phyloP scores from a whole-genome alignment of 1,140 invertebrate genomes.

The Pinna nobilis region DNA sequence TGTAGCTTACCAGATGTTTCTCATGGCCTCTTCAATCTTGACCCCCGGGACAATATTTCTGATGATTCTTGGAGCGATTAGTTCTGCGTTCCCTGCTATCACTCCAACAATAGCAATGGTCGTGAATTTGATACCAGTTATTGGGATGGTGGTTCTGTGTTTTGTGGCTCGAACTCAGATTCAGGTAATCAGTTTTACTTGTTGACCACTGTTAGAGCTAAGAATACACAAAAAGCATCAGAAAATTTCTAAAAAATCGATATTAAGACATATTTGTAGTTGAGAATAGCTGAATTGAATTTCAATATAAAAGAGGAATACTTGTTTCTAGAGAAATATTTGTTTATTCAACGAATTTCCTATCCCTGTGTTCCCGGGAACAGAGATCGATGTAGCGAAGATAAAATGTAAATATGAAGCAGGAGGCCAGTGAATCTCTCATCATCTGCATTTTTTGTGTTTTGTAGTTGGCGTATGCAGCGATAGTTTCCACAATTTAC shows the following conservation, averaged over 20 bases:
- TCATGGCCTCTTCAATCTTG: conserved; percentile 78
- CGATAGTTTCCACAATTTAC: conserved; percentile 67
- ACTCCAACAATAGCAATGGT: conserved; percentile 75
- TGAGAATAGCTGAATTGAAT: too few species aligned
- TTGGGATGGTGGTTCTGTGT: conserved; percentile 76
- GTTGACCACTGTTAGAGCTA: not conserved
- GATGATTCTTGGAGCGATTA: conserved; percentile 80
- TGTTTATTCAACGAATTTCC: too few species aligned
- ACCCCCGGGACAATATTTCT: conserved; percentile 81
- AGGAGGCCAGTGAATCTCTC: too few species aligned
- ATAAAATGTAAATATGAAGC: too few species aligned
- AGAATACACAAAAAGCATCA: not conserved
- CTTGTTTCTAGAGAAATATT: too few species aligned
- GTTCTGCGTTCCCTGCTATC: conserved; percentile 75
- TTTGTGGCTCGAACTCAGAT: conserved; percentile 74
- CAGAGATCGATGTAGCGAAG: too few species aligned
- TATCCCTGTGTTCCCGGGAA: too few species aligned
- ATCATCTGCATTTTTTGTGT: not conserved
- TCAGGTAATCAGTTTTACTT: conserved; percentile 69
- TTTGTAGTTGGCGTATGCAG: conserved; percentile 64
- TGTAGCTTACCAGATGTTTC: conserved; percentile 64
- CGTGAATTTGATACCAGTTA: conserved; percentile 76
- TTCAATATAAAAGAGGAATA: too few species aligned
- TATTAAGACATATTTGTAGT: too few species aligned
- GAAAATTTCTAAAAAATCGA: too few species aligned